Base-by-base conservation (phyloP, 35 echinoderm and acorn worm genomes). In the Apostichopus japonicus region DNA sequence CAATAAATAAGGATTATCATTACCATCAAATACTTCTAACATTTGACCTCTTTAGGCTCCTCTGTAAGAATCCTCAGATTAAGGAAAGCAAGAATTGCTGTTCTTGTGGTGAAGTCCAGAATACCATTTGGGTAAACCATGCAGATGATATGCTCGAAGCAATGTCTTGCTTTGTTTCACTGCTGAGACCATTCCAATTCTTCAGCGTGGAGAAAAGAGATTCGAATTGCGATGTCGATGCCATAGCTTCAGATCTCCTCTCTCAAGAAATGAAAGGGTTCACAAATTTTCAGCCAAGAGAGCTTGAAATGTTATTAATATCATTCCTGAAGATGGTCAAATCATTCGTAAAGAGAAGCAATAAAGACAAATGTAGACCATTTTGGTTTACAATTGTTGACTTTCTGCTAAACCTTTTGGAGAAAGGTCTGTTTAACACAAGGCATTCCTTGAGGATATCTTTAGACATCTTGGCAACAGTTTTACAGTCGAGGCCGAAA, bases 311-410 rank as follows among this genome's bases (percentile, higher is more conserved):
- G 15, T 17, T 89, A 17, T 72, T 89, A 72, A 27, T 73, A 17
- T 67, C 86, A 51, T 89, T 14, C 63, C 51, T 89, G 17, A 89
- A 89, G 59, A 33, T 89, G 61, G 24, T 51, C 33, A 89, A 89
- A 65, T 19, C 61, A 7, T 51, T 89, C 11, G 24, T 89, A 13
- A 89, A 89, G 59, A 51, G 86, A 53, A 65, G 16, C 10, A 6
- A 16, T 7, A 54, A 24, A 65, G 24, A 13, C 25, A 24, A 10
- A 27, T 8, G 6, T 5, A 16, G 53, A 19, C 67, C 13, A 63
- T 67, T 75, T 19, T 23, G 15, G 16, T 21, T 75, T 7, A 72
- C 71, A 53, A 27, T 72, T 59, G 27, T 72, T 0, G 14, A 53
- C 56, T 84, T 58, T 57, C 56, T 84, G 19, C 14, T 21, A 9